Evolutionary conservation across 2,888 invertebrate genomes (phyloP), one percentile per base, ranked within the genome.

Genomic region (Dolichomitus sp.): DNA sequence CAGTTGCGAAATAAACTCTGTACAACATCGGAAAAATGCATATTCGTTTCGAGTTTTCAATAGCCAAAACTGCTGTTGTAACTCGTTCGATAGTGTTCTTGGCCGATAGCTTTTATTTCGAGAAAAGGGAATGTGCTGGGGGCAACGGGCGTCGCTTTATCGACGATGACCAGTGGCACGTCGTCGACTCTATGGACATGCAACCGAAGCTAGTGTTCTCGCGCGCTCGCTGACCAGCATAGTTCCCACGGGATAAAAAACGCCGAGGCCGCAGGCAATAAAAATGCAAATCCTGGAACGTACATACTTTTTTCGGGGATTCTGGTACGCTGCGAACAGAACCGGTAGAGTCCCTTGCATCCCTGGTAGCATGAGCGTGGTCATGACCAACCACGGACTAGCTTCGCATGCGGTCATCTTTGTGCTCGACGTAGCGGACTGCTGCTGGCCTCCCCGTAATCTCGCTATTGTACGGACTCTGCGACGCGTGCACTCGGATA

Each of bases 401-500:
- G 63, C 50, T 79, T 50, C 74, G 79, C 63, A 65, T 74, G 75
- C 70, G 85, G 79, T 78, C 89, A 86, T 88, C 89, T 88, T 89
- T 84, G 87, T 87, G 87, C 90, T 90, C 81, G 85, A 79, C 84
- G 84, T 89, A 89, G 89, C 90, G 84, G 70, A 89, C 85, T 83
- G 85, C 84, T 70, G 27, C 76, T 70, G 17, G 63, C 45, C 68
- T 69, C 45, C 81, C 84, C 83, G 85, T 88, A 90, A 90, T 89
- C 90, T 89, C 70, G 42, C 87, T 82, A 90, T 90, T 90, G 89
- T 90, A 87, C 80, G 61, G 80, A 85, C 76, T 81, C 85, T 75
- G 65, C 81, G 83, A 84, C 88, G 89, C 89, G 88, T 89, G 85
- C 86, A 87, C 88, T 83, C 86, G 87, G 89, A 89, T 89, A 89